Percentiles rank a stretch among this genome's conserved stretches.
phyloP scores from a whole-genome alignment of 2,797 vertebrate species.

The Dipus sagitta region DNA sequence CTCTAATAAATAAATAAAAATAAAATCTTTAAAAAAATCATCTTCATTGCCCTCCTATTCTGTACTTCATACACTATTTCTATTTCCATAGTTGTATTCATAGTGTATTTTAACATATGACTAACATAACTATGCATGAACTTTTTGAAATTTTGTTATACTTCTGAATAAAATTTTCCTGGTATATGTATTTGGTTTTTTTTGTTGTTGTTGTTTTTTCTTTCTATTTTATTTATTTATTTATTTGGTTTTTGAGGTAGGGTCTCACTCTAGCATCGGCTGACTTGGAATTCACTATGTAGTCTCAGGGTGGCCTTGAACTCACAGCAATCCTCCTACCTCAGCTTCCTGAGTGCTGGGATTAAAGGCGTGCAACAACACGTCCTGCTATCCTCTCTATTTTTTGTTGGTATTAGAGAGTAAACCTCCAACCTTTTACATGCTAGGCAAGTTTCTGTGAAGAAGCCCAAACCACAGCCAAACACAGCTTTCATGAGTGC shows the following conservation, averaged over 20 bases:
- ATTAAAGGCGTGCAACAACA: too few species aligned
- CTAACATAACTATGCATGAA: neutral
- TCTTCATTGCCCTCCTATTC: neutral
- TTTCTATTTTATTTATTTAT: too few species aligned
- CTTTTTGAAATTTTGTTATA: too few species aligned
- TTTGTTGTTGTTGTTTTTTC: neutral
- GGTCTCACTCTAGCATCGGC: too few species aligned
- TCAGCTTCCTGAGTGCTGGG: too few species aligned
- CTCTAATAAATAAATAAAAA: too few species aligned
- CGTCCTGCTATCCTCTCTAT: neutral
- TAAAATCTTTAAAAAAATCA: neutral
- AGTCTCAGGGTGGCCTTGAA: too few species aligned
- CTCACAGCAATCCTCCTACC: too few species aligned
- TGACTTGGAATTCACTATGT: too few species aligned
- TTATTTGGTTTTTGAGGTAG: too few species aligned
- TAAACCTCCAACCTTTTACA: neutral
- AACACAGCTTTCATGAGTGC: neutral
- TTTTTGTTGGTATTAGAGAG: neutral
- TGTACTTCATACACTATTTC: neutral
- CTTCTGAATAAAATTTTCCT: too few species aligned
- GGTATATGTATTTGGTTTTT: neutral
- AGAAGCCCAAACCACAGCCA: neutral
- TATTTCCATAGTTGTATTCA: slow-evolving; percentile 14
- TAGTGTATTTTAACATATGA: neutral
- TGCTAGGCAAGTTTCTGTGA: neutral